Percentiles rank a stretch among this genome's conserved stretches.
Evolutionary conservation across 1,140 invertebrate genomes (phyloP).

Genomic region (Homalodisca vitripennis): DNA sequence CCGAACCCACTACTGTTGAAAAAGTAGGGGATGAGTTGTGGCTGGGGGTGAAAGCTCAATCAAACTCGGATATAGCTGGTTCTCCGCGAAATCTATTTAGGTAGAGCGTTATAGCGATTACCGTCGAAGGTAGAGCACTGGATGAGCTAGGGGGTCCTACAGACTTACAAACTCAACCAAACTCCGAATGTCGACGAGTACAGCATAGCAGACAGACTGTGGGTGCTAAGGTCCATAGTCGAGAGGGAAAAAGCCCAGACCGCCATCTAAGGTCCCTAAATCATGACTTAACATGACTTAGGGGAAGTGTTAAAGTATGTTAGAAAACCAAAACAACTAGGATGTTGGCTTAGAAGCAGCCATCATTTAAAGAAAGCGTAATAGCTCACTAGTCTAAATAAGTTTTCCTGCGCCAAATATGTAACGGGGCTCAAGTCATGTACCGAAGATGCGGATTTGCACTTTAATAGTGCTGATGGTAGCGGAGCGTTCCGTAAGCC

Average conservation of each 20-base stretch:
- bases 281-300: too few relatives aligned
- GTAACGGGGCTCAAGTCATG: conserved; percentile 46
- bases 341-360: conserved; percentile 51
- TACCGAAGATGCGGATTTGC: conserved; percentile 43
- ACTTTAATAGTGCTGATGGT: conserved; percentile 31
- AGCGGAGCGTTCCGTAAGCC: conserved; percentile 44
- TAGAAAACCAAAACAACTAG: conserved; percentile 44
- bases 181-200: conserved; percentile 19
- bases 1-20: conserved; percentile 45
- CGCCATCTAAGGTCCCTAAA: conserved; percentile 48
- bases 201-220: conserved; percentile 42
- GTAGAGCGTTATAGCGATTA: conserved; percentile 39
- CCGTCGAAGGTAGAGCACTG: conserved; percentile 46
- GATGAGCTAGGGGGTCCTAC: conserved; percentile 29
- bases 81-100: conserved; percentile 47
- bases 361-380: conserved; percentile 51
- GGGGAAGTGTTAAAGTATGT: conserved; percentile 47
- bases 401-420: conserved; percentile 46
- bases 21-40: conserved; percentile 45
- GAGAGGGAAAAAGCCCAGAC: conserved; percentile 49
- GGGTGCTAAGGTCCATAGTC: conserved; percentile 45
- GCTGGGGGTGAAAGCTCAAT: conserved; percentile 47
- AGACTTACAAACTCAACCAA: background rate
- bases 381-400: conserved; percentile 51
- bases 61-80: conserved; percentile 47